Percentiles rank a stretch among this genome's conserved stretches.
phyloP scores from a whole-genome alignment of 1,140 invertebrate genomes.

The Drosophila varians region DNA sequence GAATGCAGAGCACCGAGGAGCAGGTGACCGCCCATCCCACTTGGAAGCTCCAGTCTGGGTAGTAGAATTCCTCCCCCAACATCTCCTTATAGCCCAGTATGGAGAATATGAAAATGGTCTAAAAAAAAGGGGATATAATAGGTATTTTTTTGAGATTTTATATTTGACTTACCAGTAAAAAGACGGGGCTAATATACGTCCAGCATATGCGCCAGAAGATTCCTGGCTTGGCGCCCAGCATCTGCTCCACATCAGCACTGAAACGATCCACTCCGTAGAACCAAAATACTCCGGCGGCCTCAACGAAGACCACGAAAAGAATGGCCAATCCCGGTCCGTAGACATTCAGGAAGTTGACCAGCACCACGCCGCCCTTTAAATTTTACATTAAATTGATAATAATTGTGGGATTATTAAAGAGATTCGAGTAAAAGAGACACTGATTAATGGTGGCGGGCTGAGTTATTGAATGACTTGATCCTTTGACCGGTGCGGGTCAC shows the following conservation, averaged over 20 bases:
- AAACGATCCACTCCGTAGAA: slow-evolving; percentile 96
- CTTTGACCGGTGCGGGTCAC: slow-evolving; percentile 65
- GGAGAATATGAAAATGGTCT: slow-evolving; percentile 96
- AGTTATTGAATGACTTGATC: slow-evolving; percentile 70
- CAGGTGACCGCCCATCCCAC: slow-evolving; percentile 96
- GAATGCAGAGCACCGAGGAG: slow-evolving; percentile 96
- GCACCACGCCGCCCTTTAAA: slow-evolving; percentile 95
- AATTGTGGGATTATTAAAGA: background rate
- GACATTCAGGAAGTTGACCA: slow-evolving; percentile 96
- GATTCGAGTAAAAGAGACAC: background rate
- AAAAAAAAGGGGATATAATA: background rate
- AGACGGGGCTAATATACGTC: slow-evolving; percentile 94
- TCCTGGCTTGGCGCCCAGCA: slow-evolving; percentile 94
- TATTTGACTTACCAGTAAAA: slow-evolving; percentile 86
- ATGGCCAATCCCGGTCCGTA: slow-evolving; percentile 98
- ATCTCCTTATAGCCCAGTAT: slow-evolving; percentile 94
- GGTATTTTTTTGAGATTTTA: background rate
- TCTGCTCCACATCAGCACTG: slow-evolving; percentile 93
- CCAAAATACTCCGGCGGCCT: slow-evolving; percentile 98
- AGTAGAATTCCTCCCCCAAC: slow-evolving; percentile 93
- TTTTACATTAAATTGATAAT: background rate
- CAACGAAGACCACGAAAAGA: slow-evolving; percentile 97
- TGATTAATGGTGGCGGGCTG: slow-evolving; percentile 56
- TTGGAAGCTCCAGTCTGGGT: slow-evolving; percentile 94
- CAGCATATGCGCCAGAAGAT: slow-evolving; percentile 97